Conservation (phyloP, 2,113 vertebrate species). For the Rhynchopsitta pachyrhyncha region DNA sequence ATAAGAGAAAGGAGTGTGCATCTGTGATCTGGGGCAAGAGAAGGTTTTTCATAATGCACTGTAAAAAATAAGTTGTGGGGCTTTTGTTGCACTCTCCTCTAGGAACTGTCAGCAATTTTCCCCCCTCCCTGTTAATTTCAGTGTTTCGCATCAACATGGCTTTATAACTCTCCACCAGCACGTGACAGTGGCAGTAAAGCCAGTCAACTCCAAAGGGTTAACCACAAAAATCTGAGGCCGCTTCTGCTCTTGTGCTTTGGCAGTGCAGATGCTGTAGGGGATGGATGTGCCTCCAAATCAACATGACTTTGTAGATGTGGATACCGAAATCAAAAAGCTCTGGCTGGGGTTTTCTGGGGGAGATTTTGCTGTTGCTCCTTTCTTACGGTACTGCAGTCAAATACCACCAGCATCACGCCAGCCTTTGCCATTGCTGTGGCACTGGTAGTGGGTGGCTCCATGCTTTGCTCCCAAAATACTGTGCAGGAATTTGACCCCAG, state of each 20-base stretch:
- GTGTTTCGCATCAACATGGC: neutral
- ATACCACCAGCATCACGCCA: fast-evolving
- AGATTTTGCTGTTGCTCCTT: neutral
- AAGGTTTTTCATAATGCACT: neutral
- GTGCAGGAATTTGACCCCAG: fast-evolving
- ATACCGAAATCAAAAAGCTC: neutral
- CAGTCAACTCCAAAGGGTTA: neutral
- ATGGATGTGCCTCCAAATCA: neutral
- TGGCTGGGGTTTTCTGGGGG: neutral
- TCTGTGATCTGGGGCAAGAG: neutral
- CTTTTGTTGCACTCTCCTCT: neutral
- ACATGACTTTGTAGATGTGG: neutral
- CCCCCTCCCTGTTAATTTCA: neutral
- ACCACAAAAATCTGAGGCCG: neutral
- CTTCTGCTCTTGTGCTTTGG: neutral
- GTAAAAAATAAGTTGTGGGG: neutral
- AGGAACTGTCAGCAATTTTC: neutral
- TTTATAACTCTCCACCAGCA: neutral
- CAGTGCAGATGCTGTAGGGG: neutral
- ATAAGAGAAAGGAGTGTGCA: neutral
- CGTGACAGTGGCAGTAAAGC: neutral
- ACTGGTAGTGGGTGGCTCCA: fast-evolving
- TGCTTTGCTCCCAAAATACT: neutral
- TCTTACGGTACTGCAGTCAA: neutral
- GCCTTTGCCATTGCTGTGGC: neutral